Evolutionary conservation across 2,888 invertebrate species (phyloP).

Genomic region (Laspeyria flexula): DNA sequence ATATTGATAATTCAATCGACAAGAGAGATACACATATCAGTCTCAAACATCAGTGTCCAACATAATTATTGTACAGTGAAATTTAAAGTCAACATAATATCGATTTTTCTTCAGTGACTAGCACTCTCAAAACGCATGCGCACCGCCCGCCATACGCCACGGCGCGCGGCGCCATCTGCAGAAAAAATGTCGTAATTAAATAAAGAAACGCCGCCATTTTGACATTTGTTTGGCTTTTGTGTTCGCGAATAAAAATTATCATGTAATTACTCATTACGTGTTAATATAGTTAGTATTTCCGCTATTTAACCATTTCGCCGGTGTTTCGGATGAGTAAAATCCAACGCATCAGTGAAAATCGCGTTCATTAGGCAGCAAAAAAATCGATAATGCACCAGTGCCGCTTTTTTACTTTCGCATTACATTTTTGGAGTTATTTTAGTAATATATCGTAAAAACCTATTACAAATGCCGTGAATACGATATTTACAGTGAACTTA

Average conservation of each 20-base stretch:
- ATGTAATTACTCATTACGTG: conserved; percentile 64
- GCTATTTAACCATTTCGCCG: conserved; percentile 46
- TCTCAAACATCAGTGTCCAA: too few species aligned
- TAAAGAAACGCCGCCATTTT: conserved; percentile 83
- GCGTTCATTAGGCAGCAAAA: conserved; percentile 59
- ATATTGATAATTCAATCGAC: too few species aligned
- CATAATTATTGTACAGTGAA: neutral
- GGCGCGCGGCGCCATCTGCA: conserved; percentile 75
- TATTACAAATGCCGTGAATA: conserved; percentile 27
- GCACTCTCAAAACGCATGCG: conserved; percentile 77
- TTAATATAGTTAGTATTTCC: conserved; percentile 54
- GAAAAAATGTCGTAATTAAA: conserved; percentile 50
- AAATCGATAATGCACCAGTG: conserved; percentile 78
- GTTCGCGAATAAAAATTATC: conserved; percentile 68
- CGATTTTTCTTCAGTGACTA: conserved; percentile 59
- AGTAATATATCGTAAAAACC: conserved; percentile 25
- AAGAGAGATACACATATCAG: too few species aligned
- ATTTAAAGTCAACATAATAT: conserved; percentile 18
- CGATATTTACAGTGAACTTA: conserved; percentile 33
- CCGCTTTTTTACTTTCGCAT: conserved; percentile 80
- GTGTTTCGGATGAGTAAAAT: conserved; percentile 48
- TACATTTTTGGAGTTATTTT: conserved; percentile 57
- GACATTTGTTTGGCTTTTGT: conserved; percentile 86
- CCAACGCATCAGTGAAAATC: conserved; percentile 54
- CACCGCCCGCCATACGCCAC: too few species aligned